A percentile compares a stretch with the other conserved stretches of the same genome.
These are phyloP conservation scores for Microctonus brassicae DNA, from an alignment of 2,888 invertebrate species.

Conservation along the genomic window DNA sequence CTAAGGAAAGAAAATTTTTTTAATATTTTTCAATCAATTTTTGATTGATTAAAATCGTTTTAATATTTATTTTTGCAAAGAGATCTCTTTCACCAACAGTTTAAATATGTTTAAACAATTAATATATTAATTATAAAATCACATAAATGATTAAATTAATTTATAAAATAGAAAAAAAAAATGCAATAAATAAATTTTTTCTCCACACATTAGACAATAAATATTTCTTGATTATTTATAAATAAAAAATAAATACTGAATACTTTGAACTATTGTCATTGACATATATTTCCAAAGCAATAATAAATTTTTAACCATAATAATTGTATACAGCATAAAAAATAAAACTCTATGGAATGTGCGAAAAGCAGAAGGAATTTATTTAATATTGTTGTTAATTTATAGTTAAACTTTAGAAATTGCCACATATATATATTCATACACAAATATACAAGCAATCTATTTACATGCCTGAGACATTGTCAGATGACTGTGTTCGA, in stretches of 20 bases:
- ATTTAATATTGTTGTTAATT: background rate
- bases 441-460: background rate
- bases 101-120: too few species aligned
- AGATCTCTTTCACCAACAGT: too few species aligned
- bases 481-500: background rate
- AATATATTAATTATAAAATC: too few species aligned
- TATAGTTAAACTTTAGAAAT: background rate
- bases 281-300: background rate
- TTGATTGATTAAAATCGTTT: too few species aligned
- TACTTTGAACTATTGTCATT: background rate
- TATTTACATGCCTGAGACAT: conserved; percentile 9
- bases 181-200: too few species aligned
- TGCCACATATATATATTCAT: background rate
- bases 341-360: background rate
- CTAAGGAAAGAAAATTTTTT: background rate
- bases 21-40: too few species aligned
- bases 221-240: too few species aligned
- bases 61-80: too few species aligned
- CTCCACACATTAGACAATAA: too few species aligned
- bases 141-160: too few species aligned
- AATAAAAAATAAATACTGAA: too few species aligned
- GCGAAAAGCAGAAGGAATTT: background rate
- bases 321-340: background rate
- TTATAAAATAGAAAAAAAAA: too few species aligned
- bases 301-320: background rate